Conservation (phyloP, 2,888 invertebrate genomes). For the Tanypteryx hageni region DNA sequence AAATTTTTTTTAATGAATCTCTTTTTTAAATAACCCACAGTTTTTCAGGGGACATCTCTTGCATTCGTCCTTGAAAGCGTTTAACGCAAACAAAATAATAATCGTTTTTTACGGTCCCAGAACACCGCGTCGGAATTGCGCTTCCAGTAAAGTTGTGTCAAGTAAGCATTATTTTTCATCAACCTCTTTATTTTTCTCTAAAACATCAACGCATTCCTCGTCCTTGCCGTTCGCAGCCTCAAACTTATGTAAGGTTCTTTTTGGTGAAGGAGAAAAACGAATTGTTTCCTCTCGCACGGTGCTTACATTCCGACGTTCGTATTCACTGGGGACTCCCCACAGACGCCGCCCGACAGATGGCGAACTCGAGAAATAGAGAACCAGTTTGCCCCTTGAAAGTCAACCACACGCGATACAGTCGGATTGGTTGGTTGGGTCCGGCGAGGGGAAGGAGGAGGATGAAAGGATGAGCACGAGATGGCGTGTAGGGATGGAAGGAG, state of each 20-base stretch:
- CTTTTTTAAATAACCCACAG: too few species aligned
- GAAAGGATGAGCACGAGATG: too few species aligned
- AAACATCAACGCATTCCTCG: background rate
- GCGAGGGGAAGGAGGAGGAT: background rate
- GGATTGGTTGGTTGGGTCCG: background rate
- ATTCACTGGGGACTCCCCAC: background rate
- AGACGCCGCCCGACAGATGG: background rate
- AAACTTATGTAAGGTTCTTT: background rate
- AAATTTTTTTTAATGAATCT: too few species aligned
- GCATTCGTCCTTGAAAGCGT: too few species aligned
- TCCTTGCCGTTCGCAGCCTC: background rate
- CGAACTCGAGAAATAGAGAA: background rate
- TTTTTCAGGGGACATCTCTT: too few species aligned
- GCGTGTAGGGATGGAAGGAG: too few species aligned
- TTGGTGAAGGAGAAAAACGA: background rate
- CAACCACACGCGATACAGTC: background rate
- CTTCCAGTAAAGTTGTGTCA: too few species aligned
- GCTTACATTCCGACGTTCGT: background rate
- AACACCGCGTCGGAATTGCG: too few species aligned
- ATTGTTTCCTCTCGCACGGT: background rate
- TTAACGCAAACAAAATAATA: too few species aligned
- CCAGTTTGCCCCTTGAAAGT: background rate
- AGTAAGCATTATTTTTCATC: background rate
- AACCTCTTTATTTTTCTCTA: background rate
- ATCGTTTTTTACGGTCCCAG: too few species aligned